Base-by-base conservation (phyloP, 2,888 invertebrate species). In the Drosophila antonietae region DNA sequence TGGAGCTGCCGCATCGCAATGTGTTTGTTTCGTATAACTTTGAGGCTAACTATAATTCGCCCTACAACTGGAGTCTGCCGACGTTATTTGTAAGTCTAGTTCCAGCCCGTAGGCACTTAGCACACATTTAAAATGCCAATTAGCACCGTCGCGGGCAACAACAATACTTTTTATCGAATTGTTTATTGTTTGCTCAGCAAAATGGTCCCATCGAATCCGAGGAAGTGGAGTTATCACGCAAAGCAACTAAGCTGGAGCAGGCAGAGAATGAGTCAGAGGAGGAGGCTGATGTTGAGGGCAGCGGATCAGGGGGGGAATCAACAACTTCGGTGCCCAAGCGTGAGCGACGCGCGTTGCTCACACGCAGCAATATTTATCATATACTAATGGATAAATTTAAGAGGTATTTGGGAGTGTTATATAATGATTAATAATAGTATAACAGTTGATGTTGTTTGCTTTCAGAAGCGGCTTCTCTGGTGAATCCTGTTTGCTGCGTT, bases 1-100 rank as follows among this genome's bases (percentile, higher is more conserved):
- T 96, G 20, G 95, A 95, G 82, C 93, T 95, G 8, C 95, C 95
- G 0, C 94, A 95, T 79, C 95, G 95, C 75, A 95, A 95, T 85
- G 95, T 96, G 20, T 96, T 96, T 81, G 93, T 96, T 33, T 96
- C 96, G 0, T 96, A 95, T 90, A 96, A 96, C 92, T 95, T 96
- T 83, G 96, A 96, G 88, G 94, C 95, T 0, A 95, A 95, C 89
- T 96, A 96, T 92, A 92, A 92, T 75, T 92, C 95, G 4, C 94
- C 96, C 7, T 93, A 91, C 20, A 95, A 95, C 52, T 92, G 90
- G 90, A 80, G 75, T 56, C 60, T 88, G 33, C 91, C 91, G 55
- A 88, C 90, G 37, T 59, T 88, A 70, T 91, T 87, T 75, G 91
- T 92, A 78, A 89, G 91, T 88, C 39, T 72, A 55, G 62, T n/a